Percentiles rank a stretch among this genome's conserved stretches.
phyloP scores from a whole-genome alignment of 2,113 vertebrate species.

The Barnardius zonarius region DNA sequence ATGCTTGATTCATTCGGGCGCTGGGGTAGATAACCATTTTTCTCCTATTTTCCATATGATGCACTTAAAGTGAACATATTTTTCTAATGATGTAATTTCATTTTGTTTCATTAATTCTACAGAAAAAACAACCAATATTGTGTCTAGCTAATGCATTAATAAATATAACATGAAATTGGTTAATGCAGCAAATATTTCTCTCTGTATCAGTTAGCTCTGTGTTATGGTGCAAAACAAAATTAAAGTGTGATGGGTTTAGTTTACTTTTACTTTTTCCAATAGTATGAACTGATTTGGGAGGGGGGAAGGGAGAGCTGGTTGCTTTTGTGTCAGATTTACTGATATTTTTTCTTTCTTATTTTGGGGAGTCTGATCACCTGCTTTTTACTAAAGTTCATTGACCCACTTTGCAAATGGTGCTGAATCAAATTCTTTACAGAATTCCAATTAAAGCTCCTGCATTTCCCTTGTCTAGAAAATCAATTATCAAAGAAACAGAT shows the following conservation, averaged over 20 bases:
- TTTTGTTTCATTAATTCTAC: constrained; percentile 23
- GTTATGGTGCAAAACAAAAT: neutral
- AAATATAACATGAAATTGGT: constrained; percentile 39
- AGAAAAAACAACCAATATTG: constrained; percentile 40
- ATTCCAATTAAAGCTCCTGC: neutral
- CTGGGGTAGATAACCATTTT: neutral
- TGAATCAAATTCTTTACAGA: neutral
- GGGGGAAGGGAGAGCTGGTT: neutral
- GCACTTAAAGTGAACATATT: constrained; percentile 1
- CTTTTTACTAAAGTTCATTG: neutral
- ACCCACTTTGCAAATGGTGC: neutral
- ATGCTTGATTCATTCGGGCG: constrained; percentile 15
- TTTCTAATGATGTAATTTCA: constrained; percentile 26
- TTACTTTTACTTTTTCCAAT: neutral
- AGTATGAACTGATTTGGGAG: neutral
- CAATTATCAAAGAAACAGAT: neutral
- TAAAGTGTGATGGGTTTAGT: neutral
- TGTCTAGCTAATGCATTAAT: constrained; percentile 37
- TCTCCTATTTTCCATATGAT: constrained; percentile 18
- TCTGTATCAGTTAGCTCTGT: neutral
- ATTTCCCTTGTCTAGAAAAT: neutral
- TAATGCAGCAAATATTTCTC: constrained; percentile 31
- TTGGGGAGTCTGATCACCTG: neutral
- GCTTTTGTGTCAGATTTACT: neutral
- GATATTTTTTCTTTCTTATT: neutral